Percentiles rank a stretch among this genome's conserved stretches.
Evolutionary conservation across 2,113 vertebrate genomes (phyloP).

Genomic region (Scophthalmus maximus): DNA sequence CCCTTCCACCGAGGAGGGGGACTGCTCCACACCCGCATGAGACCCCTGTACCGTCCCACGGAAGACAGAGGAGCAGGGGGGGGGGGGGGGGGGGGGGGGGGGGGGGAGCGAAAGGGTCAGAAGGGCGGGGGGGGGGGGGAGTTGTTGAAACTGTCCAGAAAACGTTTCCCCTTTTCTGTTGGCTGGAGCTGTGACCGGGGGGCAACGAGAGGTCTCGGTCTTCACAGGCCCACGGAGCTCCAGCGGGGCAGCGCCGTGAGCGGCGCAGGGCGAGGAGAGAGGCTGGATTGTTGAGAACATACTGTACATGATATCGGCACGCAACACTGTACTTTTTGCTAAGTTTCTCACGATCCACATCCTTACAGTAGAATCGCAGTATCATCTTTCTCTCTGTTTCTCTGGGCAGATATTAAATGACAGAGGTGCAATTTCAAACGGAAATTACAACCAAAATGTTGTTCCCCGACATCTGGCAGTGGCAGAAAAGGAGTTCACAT

Average conservation of each 20-base stretch:
- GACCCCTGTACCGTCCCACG: conserved; percentile 66
- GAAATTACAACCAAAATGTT: too few species aligned
- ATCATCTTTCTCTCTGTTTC: background rate
- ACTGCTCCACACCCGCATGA: conserved; percentile 54
- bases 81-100: conserved; percentile 7
- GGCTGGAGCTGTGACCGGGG: conserved; percentile 82
- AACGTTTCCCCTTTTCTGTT: conserved; percentile 79
- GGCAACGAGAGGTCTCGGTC: conserved; percentile 80
- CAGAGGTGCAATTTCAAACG: too few species aligned
- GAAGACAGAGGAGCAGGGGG: conserved; percentile 37
- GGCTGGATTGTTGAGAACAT: conserved; percentile 5
- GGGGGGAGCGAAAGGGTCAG: conserved; percentile 62
- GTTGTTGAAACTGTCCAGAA: conserved; percentile 81
- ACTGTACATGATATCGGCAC: background rate
- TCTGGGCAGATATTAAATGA: background rate
- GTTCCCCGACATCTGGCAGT: too few species aligned
- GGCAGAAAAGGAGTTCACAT: too few species aligned
- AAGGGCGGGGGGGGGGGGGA: conserved; percentile 27
- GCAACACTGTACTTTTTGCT: background rate
- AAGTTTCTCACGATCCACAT: conserved; percentile 18
- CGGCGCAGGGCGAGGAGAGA: background rate
- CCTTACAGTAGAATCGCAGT: too few species aligned
- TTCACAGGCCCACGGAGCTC: conserved; percentile 71
- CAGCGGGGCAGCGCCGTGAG: conserved; percentile 32
- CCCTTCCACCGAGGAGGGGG: conserved; percentile 54